A percentile compares a stretch with the other conserved stretches of the same genome.
These are phyloP conservation scores for Xylocopa sonorina DNA, from an alignment of 1,140 invertebrate species.

Conservation along the genomic window DNA sequence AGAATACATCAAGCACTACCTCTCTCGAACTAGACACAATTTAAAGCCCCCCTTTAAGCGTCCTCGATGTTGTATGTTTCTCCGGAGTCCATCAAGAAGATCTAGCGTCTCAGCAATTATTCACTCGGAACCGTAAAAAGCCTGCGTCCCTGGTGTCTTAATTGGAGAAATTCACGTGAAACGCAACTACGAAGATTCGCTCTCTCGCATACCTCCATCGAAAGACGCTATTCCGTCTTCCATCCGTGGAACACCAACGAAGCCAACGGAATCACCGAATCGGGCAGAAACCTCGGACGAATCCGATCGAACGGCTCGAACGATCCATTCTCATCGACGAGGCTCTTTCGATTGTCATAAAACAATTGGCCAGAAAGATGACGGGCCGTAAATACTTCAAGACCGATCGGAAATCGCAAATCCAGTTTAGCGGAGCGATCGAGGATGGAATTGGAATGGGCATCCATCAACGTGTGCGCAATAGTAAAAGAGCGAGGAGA, in stretches of 20 bases:
- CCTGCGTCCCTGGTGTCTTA: constrained; percentile 8
- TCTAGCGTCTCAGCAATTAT: neutral
- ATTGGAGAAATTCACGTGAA: constrained; percentile 38
- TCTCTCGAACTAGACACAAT: neutral
- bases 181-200: neutral
- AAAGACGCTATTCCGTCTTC: too few relatives aligned
- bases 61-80: neutral
- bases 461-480: constrained; percentile 42
- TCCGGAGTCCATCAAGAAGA: neutral
- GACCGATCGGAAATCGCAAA: constrained; percentile 68
- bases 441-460: constrained; percentile 53
- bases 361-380: constrained; percentile 43
- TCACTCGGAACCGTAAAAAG: neutral
- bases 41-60: neutral
- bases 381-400: constrained; percentile 66
- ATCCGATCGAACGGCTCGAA: neutral
- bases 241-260: constrained; percentile 4
- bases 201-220: neutral
- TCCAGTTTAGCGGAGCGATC: constrained; percentile 63
- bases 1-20: neutral
- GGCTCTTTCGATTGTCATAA: constrained; percentile 38
- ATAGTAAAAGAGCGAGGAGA: constrained; percentile 12
- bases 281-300: neutral
- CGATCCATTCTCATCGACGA: constrained; percentile 25
- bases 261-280: constrained; percentile 6